phyloP scores from a whole-genome alignment of 2,113 vertebrate genomes.

The Panthera uncia region DNA sequence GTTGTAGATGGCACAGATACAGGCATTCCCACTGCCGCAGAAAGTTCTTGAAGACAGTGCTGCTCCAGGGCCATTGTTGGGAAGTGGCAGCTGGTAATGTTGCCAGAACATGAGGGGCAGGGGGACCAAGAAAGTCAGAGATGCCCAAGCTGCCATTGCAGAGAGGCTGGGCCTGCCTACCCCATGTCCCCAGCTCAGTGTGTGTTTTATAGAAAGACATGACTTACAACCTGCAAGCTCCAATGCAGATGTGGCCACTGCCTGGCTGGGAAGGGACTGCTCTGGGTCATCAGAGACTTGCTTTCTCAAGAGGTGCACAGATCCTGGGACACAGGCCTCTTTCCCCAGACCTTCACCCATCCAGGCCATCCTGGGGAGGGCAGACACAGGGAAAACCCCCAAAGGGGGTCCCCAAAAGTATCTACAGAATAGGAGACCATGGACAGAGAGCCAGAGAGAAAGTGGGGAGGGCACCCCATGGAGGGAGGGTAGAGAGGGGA shows the following conservation, averaged over 20 bases:
- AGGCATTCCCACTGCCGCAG: neutral
- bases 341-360: neutral
- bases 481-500: neutral
- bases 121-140: neutral
- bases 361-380: neutral
- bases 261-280: neutral
- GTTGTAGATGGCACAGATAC: neutral
- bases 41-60: neutral
- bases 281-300: neutral
- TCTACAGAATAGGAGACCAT: neutral
- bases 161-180: neutral
- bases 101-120: neutral
- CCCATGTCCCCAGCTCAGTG: rapidly evolving
- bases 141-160: too few relatives aligned
- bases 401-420: neutral
- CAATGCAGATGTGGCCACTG: neutral
- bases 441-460: neutral
- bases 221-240: neutral
- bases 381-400: rapidly evolving
- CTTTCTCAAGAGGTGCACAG: neutral
- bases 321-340: neutral
- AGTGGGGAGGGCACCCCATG: neutral
- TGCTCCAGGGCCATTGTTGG: rapidly evolving
- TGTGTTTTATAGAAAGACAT: neutral
- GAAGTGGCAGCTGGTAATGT: neutral